A percentile compares a stretch with the other conserved stretches of the same genome.
Conservation (phyloP, 2,113 vertebrate genomes). For the Acanthisitta chloris region DNA sequence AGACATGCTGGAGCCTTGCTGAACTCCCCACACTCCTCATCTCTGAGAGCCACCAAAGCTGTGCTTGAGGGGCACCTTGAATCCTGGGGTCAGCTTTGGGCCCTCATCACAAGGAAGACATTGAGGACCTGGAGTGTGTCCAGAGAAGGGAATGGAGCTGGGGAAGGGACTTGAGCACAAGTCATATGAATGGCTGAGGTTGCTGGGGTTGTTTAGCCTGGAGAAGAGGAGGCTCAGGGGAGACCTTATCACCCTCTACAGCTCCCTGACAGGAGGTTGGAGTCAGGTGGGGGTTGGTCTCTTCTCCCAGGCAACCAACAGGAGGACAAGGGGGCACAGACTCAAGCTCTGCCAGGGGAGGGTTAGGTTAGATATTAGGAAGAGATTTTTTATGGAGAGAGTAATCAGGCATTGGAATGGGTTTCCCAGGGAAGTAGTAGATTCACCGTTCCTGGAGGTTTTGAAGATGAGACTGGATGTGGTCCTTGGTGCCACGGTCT, state of each 20-base stretch:
- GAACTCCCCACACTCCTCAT: too few species aligned
- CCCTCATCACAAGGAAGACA: accelerated
- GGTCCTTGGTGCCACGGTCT: too few species aligned
- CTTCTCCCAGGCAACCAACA: neutral
- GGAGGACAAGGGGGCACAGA: too few species aligned
- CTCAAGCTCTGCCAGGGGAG: too few species aligned
- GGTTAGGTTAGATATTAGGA: too few species aligned
- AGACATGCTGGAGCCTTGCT: too few species aligned
- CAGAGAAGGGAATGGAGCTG: neutral
- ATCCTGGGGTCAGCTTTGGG: neutral
- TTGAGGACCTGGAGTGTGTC: accelerated
- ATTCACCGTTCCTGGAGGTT: too few species aligned
- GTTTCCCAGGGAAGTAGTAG: too few species aligned
- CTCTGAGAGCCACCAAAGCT: neutral
- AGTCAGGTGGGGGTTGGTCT: neutral
- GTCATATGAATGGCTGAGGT: neutral
- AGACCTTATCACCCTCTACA: neutral
- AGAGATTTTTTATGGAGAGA: too few species aligned
- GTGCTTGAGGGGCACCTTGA: neutral
- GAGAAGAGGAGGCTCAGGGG: neutral
- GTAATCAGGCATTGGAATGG: too few species aligned
- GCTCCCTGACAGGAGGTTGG: neutral
- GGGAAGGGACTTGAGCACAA: neutral
- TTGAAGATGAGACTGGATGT: too few species aligned
- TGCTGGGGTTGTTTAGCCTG: neutral